A percentile compares a stretch with the other conserved stretches of the same genome.
Conservation (phyloP, 2,797 vertebrate species). For the Darevskia mixta region DNA sequence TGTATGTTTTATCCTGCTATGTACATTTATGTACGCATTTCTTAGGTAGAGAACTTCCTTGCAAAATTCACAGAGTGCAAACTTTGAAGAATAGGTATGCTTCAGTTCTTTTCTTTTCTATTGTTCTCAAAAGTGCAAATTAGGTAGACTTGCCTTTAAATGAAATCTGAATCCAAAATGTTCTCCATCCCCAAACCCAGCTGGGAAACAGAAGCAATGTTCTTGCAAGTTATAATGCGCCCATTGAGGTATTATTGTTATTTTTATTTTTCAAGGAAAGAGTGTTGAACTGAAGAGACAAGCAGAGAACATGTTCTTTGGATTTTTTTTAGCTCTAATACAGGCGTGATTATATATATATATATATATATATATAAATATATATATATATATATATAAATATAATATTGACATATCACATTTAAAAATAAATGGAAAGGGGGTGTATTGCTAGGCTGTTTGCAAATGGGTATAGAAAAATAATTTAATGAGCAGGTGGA, state of each 20-base stretch:
- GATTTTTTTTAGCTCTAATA: background rate
- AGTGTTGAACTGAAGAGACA: background rate
- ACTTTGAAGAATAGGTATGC: too few species aligned
- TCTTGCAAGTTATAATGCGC: background rate
- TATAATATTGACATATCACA: background rate
- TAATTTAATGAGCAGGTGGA: conserved; percentile 8
- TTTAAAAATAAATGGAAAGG: conserved; percentile 8
- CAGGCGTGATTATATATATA: background rate
- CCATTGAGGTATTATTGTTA: background rate
- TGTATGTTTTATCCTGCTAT: too few species aligned
- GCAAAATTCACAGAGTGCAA: too few species aligned
- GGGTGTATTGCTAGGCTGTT: background rate
- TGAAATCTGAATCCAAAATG: too few species aligned
- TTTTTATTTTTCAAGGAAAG: background rate
- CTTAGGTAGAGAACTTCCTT: too few species aligned
- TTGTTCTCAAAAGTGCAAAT: too few species aligned
- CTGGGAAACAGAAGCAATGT: background rate
- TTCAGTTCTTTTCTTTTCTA: too few species aligned
- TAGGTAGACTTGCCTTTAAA: too few species aligned
- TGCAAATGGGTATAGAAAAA: background rate
- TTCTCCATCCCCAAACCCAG: too few species aligned
- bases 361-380: background rate
- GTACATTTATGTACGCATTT: too few species aligned
- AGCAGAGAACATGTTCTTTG: background rate
- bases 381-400: background rate